These are phyloP conservation scores for Chironomus riparius DNA, from an alignment of 2,888 invertebrate genomes.

Conservation along the genomic window DNA sequence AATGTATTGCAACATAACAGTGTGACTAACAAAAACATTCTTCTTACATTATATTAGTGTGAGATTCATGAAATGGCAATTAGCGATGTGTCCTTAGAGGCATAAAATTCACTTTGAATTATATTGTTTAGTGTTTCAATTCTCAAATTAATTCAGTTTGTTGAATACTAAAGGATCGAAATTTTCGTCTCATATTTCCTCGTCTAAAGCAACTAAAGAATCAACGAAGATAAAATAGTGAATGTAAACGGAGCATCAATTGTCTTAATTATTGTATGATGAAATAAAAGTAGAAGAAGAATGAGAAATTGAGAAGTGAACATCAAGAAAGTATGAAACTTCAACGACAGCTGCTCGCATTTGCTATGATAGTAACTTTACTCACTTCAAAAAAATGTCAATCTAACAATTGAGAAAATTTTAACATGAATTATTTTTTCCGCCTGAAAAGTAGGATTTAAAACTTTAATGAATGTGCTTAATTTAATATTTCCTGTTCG, in stretches of 20 bases:
- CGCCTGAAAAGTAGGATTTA: too few species aligned
- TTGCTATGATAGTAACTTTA: not conserved
- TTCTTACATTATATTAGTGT: not conserved
- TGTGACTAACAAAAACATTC: not conserved
- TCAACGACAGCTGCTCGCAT: constrained; percentile 7
- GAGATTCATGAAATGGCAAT: not conserved
- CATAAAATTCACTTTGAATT: not conserved
- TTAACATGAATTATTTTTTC: too few species aligned
- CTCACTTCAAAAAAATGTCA: too few species aligned
- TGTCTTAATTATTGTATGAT: not conserved
- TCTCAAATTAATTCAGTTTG: not conserved
- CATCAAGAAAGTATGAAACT: not conserved
- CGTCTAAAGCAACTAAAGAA: too few species aligned
- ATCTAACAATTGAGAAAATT: too few species aligned
- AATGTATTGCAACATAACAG: not conserved
- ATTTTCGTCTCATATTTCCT: too few species aligned
- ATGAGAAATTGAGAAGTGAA: not conserved
- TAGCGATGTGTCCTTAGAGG: not conserved
- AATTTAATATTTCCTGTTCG: too few species aligned
- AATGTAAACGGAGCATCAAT: not conserved
- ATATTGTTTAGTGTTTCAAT: not conserved
- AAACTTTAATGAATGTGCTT: too few species aligned
- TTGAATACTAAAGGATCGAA: too few species aligned
- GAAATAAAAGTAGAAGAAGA: too few species aligned
- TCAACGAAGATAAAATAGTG: not conserved